Evolutionary conservation across 2,888 invertebrate genomes (phyloP), one percentile per base, ranked within the genome.

Genomic region (Steinernema carpocapsae): DNA sequence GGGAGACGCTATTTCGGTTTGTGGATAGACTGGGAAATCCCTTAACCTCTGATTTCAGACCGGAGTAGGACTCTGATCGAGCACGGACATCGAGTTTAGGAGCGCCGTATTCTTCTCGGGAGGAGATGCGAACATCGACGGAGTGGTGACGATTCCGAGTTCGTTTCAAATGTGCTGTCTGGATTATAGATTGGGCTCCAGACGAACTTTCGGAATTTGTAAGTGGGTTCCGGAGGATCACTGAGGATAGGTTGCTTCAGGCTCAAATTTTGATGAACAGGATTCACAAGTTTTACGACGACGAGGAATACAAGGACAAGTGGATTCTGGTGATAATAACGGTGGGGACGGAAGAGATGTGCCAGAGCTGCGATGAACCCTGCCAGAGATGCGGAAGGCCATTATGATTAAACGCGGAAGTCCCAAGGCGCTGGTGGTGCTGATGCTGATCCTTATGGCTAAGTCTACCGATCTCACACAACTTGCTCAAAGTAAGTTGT

Each of bases 61-160:
- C 22, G 86, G 86, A 0, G 70, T 83, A 19, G 86, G 86, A n/a
- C 76, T 86, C 0, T 86, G 84, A 83, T 77, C 79, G 10, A 80
- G 78, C 24, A 81, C 83, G 0, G 78, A 82, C 43, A 83, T 86
- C 4, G 86, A 86, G 46, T 86, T 86, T 72, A 76, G 86, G 7
- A 80, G 78, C 4, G 86, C 86, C 0, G 85, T 84, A 4, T 86
- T 86, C 75, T 84, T 86, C 4, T 83, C 82, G 42, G 86, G 86
- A 10, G 86, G 86, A 0, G 86, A 86, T 75, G 86, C 86, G 2
- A 86, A 81, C 46, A 83, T 86, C 72, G 86, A 86, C 74, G 86
- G 86, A 26, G 72, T 86, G 6, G 84, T 85, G 7, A 86, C 86
- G 0, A 79, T 86, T 73, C 82, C 86, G n/a, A 86, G 86, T 86